Evolutionary conservation across 1,140 invertebrate genomes (phyloP), one percentile per base, ranked within the genome.

Genomic region (Bombus turneri): DNA sequence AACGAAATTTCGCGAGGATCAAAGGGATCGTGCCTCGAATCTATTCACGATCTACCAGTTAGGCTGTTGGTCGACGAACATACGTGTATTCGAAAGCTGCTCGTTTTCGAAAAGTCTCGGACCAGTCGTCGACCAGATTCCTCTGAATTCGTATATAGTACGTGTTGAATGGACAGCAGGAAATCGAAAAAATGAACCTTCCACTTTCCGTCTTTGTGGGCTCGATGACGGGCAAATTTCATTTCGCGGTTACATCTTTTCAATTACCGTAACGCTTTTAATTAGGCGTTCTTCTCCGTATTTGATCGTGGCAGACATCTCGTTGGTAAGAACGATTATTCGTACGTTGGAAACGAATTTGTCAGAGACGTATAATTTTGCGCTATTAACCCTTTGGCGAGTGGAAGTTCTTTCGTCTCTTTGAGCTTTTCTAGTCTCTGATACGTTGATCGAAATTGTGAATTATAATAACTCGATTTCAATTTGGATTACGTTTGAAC

Each of bases 101-200:
- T 57, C 75, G 71, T 43, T 81, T 78, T 83, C 18, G 37, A 73
- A 81, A 72, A 88, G 43, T 77, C 76, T 66, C 43, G 59, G 72
- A 64, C 22, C 13, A 72, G 18, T 39, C 77, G 80, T 74, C 71
- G 68, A 79, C 39, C 59, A 53, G 62, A 77, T 71, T 66, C 80
- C 28, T 81, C 41, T 69, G 66, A 73, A 72, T 68, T 72, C 62
- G 62, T 22, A 5, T n/a, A 8, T 72, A 18, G 1, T 25, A 74
- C 15, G n/a, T 1, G 9, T n/a, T 0, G 15, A n/a, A 28, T 43
- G 18, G 8, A 8, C 69, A 28, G 12, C 25, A 39, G 6, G 39
- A 39, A 43, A 15, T 37, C 3, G 34, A 12, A 10, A 73, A 41
- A 73, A n/a, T 3, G 28, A 41, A 73, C 8, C 28, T 4, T 73